Evolutionary conservation across 2,888 invertebrate species (phyloP).

Genomic region (Drosophila testacea): DNA sequence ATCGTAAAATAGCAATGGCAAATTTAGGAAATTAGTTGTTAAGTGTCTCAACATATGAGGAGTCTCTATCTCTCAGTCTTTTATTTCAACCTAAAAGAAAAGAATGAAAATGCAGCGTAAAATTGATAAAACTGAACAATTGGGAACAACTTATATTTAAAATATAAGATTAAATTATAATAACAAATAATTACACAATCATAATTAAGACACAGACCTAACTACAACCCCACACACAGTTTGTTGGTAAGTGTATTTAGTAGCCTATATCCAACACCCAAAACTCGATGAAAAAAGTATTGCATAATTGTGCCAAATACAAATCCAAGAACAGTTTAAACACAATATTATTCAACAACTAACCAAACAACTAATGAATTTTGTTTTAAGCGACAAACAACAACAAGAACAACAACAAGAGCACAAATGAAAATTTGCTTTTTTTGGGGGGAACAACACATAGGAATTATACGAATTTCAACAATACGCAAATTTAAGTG

Average conservation of each 20-base stretch:
- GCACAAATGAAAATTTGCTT: slow-evolving; percentile 65
- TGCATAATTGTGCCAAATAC: slow-evolving; percentile 71
- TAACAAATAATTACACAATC: slow-evolving; percentile 54
- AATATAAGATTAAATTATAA: slow-evolving; percentile 83
- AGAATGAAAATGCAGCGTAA: slow-evolving; percentile 77
- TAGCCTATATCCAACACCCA: slow-evolving; percentile 14
- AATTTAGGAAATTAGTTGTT: slow-evolving; percentile 44
- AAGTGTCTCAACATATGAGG: slow-evolving; percentile 48
- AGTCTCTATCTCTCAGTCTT: slow-evolving; percentile 52
- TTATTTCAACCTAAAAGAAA: slow-evolving; percentile 59
- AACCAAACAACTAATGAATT: slow-evolving; percentile 44
- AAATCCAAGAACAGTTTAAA: slow-evolving; percentile 20
- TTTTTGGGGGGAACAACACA: slow-evolving; percentile 83
- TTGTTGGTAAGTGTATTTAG: slow-evolving; percentile 20
- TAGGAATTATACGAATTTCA: slow-evolving; percentile 85
- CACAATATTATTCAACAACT: slow-evolving; percentile 35
- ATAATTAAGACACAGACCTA: slow-evolving; percentile 41
- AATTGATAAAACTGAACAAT: slow-evolving; percentile 85
- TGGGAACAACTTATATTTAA: slow-evolving; percentile 85
- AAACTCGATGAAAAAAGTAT: slow-evolving; percentile 42
- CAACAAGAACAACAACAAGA: slow-evolving; percentile 40
- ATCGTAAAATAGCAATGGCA: slow-evolving; percentile 48
- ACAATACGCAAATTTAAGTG: slow-evolving; percentile 56
- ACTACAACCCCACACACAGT: slow-evolving; percentile 20
- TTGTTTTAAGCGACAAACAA: slow-evolving; percentile 46